Base-by-base conservation (phyloP, 2,113 vertebrate species). In the Thomomys bottae region DNA sequence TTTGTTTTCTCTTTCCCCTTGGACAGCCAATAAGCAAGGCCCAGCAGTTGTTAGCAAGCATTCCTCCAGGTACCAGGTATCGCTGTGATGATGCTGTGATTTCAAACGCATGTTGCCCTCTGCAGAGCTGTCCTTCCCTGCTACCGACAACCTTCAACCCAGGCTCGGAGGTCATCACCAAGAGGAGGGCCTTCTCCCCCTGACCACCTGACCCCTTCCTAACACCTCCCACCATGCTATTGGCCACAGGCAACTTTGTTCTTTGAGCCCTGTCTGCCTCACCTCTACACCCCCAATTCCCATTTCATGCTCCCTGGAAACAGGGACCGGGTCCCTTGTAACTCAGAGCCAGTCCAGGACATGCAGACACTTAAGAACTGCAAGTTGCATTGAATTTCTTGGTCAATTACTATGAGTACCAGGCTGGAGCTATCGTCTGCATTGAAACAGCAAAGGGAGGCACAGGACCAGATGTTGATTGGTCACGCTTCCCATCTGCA, bases 1-100 rank as follows among this genome's bases (percentile, higher is more conserved):
- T 94, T 93, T 95, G 95, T 94, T 89, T 86, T 67, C 73, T 49
- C 90, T 90, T 64, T 89, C 67, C 88, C 88, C 63, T 28, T 0
- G 4, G 83, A 90, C 54, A 94, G 84, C 86, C 88, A 80, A 32
- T 15, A 79, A 73, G 84, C 17, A 24, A 18, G 78, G 8, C 0
- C 42, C 21, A 5, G 32, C 1, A 1, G 72, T 92, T 95, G 88
- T 80, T 73, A 93, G 72, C n/a, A 81, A 94, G 93, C 79, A 57
- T 10, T 4, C 88, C 88, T 92, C 72, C 94, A 61, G 94, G 84
- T 23, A 45, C 72, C 94, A 61, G 94, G 85, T 23, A 54, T 20
- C 14, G 49, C 49, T 0, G 59, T 34, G 86, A 42, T 1, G 78
- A 24, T 14, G 66, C 61, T 40, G 34, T 0, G n/a, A 61, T 40